phyloP scores from a whole-genome alignment of 1,140 invertebrate species.

The Phenacoccus solenopsis region DNA sequence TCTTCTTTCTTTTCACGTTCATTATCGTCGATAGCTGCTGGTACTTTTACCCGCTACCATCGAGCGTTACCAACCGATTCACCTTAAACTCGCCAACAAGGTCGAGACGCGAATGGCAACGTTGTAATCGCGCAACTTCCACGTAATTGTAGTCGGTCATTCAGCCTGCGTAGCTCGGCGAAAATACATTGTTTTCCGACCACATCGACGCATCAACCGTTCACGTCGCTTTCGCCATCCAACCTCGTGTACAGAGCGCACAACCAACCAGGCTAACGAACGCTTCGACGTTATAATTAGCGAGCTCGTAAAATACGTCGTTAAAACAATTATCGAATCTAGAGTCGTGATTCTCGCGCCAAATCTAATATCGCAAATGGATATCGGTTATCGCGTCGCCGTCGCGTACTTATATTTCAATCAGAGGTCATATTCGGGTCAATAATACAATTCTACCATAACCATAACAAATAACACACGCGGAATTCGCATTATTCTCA shows the following conservation, averaged over 20 bases:
- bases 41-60: background rate
- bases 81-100: background rate
- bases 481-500: background rate
- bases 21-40: background rate
- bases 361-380: too few species aligned
- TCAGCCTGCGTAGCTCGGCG: background rate
- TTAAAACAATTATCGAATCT: background rate
- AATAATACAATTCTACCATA: background rate
- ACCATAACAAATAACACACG: background rate
- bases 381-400: background rate
- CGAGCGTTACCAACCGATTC: background rate
- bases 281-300: background rate
- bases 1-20: background rate
- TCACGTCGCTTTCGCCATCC: too few species aligned
- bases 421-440: background rate
- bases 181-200: background rate
- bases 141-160: background rate
- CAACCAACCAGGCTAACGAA: too few species aligned
- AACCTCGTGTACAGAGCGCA: too few species aligned
- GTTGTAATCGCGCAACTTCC: background rate
- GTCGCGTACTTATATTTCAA: background rate
- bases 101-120: background rate
- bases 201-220: too few species aligned
- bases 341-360: too few species aligned
- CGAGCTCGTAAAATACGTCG: background rate